A percentile compares a stretch with the other conserved stretches of the same genome.
phyloP scores from a whole-genome alignment of 2,888 invertebrate genomes.

The Agrochola circellaris region DNA sequence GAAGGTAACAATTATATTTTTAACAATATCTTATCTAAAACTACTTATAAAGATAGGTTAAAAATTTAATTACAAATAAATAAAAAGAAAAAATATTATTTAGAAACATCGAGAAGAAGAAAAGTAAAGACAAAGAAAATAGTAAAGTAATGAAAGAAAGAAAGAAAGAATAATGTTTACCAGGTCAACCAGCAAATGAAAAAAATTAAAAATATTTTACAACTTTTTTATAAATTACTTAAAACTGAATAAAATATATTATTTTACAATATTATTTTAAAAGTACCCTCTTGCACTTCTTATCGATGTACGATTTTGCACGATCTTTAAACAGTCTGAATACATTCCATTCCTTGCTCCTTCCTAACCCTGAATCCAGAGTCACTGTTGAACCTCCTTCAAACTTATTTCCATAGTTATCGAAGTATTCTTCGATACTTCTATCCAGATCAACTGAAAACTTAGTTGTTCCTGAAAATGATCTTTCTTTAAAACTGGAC shows the following conservation, averaged over 20 bases:
- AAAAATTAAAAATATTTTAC: not conserved
- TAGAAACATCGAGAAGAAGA: not conserved
- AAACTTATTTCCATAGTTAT: constrained; percentile 40
- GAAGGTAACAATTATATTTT: not conserved
- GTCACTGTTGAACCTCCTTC: constrained; percentile 37
- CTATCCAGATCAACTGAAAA: constrained; percentile 43
- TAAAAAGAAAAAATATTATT: not conserved
- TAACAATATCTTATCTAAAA: not conserved
- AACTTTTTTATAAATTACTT: constrained; percentile 11
- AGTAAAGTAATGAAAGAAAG: too few relatives aligned
- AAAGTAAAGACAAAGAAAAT: not conserved
- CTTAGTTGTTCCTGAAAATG: constrained; percentile 51
- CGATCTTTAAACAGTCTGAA: constrained; percentile 63
- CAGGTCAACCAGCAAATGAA: too few relatives aligned
- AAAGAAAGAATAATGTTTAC: too few relatives aligned
- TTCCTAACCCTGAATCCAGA: constrained; percentile 58
- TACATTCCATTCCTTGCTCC: constrained; percentile 49
- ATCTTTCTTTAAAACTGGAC: constrained; percentile 8
- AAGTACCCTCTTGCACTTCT: constrained; percentile 51
- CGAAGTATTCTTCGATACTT: constrained; percentile 44
- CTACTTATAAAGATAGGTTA: not conserved
- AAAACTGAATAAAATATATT: not conserved
- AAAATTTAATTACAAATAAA: not conserved
- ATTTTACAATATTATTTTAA: not conserved
- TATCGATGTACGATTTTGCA: constrained; percentile 62